Conservation (phyloP, 2,797 vertebrate genomes). For the Sciaenops ocellatus region DNA sequence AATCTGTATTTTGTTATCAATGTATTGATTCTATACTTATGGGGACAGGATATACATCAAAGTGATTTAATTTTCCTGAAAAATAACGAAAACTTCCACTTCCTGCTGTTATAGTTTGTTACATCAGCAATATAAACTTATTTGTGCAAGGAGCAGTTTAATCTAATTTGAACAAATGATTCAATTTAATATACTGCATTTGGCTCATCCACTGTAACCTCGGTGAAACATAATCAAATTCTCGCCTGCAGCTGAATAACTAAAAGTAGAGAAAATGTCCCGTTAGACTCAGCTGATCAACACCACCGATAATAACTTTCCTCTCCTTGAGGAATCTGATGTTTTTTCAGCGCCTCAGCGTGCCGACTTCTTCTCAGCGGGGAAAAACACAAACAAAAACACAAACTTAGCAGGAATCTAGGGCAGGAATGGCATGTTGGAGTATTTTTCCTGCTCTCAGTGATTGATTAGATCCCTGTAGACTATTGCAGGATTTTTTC, state of each 20-base stretch:
- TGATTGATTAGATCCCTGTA: conserved; percentile 79
- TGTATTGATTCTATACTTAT: conserved; percentile 17
- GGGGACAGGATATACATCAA: neutral
- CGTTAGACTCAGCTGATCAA: conserved; percentile 29
- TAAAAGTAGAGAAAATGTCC: conserved; percentile 6
- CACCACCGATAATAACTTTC: conserved; percentile 29
- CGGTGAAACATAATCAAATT: conserved; percentile 17
- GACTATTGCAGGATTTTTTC: conserved; percentile 59
- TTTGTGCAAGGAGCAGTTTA: conserved; percentile 6
- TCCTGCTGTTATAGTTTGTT: neutral
- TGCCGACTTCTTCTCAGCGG: conserved; percentile 50
- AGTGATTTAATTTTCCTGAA: conserved; percentile 5
- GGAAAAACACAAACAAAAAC: conserved; percentile 65
- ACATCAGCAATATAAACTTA: neutral
- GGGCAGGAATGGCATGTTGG: conserved; percentile 55
- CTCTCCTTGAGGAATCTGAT: conserved; percentile 25
- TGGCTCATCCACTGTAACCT: conserved; percentile 5
- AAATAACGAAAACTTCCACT: conserved; percentile 24
- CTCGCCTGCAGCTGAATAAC: conserved; percentile 11
- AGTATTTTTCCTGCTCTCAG: conserved; percentile 47
- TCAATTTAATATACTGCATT: conserved; percentile 19
- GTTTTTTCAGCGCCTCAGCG: conserved; percentile 10
- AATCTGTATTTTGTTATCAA: no score
- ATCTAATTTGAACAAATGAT: conserved; percentile 13
- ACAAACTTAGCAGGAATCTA: conserved; percentile 61